A percentile compares a stretch with the other conserved stretches of the same genome.
Conservation (phyloP, 2,888 invertebrate species). For the Campaea margaritaria region DNA sequence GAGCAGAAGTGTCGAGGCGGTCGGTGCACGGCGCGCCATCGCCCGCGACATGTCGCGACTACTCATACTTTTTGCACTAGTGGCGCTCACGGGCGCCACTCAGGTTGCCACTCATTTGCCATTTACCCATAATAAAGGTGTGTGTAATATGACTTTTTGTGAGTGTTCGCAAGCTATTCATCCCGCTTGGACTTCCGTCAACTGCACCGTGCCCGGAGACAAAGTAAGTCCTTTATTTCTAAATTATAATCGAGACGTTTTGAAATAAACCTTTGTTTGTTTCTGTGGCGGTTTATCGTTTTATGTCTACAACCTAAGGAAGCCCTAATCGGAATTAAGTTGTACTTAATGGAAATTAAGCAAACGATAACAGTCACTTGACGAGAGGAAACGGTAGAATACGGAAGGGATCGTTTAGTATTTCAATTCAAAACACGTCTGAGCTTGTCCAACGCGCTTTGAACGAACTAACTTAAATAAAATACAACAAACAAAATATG, state of each 20-base stretch:
- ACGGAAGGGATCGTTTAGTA: constrained; percentile 49
- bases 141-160: constrained; percentile 85
- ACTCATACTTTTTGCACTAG: constrained; percentile 81
- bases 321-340: constrained; percentile 33
- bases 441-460: constrained; percentile 41
- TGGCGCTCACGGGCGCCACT: constrained; percentile 68
- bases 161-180: constrained; percentile 84
- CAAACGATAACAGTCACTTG: constrained; percentile 38
- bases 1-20: constrained; percentile 45
- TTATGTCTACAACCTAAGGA: constrained; percentile 4
- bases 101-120: constrained; percentile 50
- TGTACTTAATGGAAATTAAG: constrained; percentile 42
- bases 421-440: constrained; percentile 53
- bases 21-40: constrained; percentile 56
- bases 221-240: constrained; percentile 78
- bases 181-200: constrained; percentile 86
- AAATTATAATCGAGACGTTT: constrained; percentile 1
- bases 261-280: constrained; percentile 18
- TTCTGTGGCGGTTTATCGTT: constrained; percentile 7
- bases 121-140: constrained; percentile 49
- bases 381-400: constrained; percentile 47
- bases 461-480: constrained; percentile 40
- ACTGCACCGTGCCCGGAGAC: constrained; percentile 86
- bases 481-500: constrained; percentile 43
- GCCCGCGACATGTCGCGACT: constrained; percentile 68